Evolutionary conservation across 1,140 invertebrate genomes (phyloP), one percentile per base, ranked within the genome.

Genomic region (Ptiloglossa arizonensis): DNA sequence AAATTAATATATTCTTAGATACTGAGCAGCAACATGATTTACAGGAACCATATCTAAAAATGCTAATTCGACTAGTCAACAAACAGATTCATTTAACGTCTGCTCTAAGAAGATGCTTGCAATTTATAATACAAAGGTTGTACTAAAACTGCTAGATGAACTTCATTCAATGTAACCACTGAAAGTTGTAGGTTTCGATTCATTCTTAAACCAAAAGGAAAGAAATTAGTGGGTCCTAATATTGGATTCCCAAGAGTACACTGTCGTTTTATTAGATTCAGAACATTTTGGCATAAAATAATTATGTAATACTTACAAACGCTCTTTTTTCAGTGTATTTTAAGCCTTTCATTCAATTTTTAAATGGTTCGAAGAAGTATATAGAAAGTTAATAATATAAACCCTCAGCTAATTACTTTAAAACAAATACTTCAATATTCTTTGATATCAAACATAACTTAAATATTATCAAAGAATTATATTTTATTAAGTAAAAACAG

Each of bases 1-100:
- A 87, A 69, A 50, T 83, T 60, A 78, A 73, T 71, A 77, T 59
- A 73, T 50, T 79, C 52, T 32, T 83, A 86, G 73, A 89, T 88
- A 87, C 80, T 85, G 87, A 82, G 83, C 80, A 87, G 82, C 71
- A 82, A 79, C 73, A 83, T 76, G 82, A 81, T 86, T 82, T 87
- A 87, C 88, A 89, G 86, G 86, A 88, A 88, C 86, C 80, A 83
- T 86, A 80, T 83, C 85, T 86, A 87, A 83, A 79, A 85, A 82
- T 80, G 80, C 69, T 87, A 79, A 76, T 80, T 82, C 78, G 82
- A 86, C 82, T 88, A 88, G 80, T 83, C 64, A 80, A 81, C 57
- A 60, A 71, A 77, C 13, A 52, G 48, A 66, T 38, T 77, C 22
- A 1, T 57, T 48, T 41, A 54, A 68, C 19, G 22, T 41, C 19